Conservation (phyloP, 2,797 vertebrate species). For the Falco cherrug region DNA sequence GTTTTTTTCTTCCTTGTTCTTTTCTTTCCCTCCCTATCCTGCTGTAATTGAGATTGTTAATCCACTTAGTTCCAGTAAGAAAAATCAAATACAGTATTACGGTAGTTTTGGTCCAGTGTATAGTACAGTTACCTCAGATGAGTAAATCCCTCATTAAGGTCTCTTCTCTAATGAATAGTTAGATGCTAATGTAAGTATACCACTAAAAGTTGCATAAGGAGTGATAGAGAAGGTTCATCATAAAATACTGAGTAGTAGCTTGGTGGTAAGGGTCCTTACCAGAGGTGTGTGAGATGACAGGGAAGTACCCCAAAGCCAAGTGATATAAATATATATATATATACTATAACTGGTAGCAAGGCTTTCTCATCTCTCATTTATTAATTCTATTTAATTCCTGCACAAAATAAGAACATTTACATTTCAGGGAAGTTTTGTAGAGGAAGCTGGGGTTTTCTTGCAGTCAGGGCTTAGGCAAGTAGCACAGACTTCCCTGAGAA, state of each 20-base stretch:
- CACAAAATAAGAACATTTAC: not conserved
- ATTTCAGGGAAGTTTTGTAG: not conserved
- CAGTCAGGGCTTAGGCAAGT: not conserved
- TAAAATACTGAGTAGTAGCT: not conserved
- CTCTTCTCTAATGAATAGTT: not conserved
- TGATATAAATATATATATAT: not conserved
- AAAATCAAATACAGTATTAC: not conserved
- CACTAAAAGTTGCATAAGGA: not conserved
- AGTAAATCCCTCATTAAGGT: not conserved
- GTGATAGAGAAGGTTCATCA: not conserved
- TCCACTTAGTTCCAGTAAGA: not conserved
- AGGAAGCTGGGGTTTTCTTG: not conserved
- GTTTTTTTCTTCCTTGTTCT: not conserved
- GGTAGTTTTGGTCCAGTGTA: not conserved
- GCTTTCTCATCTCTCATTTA: not conserved
- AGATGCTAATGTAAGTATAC: not conserved
- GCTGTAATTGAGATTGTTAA: not conserved
- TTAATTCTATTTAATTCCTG: not conserved
- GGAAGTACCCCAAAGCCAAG: not conserved
- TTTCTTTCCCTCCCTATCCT: not conserved
- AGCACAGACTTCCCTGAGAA: not conserved
- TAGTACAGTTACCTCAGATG: not conserved
- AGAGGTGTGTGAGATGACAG: not conserved
- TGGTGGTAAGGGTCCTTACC: not conserved
- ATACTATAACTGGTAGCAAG: not conserved